phyloP scores from a whole-genome alignment of 2,113 vertebrate species.

The Aegithalos caudatus region DNA sequence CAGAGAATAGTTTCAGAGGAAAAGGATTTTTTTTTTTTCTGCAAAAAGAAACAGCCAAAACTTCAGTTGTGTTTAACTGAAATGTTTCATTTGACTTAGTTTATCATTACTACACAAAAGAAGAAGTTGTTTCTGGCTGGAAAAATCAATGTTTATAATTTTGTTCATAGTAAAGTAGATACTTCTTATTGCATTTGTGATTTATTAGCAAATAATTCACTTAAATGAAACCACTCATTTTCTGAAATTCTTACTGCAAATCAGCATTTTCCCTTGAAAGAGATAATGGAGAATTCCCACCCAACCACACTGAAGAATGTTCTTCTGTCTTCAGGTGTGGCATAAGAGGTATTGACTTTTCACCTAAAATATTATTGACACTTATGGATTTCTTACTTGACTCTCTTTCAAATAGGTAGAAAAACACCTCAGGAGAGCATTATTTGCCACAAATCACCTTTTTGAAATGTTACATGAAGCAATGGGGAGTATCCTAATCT shows the following conservation, averaged over 20 bases:
- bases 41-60: neutral
- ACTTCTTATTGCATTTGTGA: neutral
- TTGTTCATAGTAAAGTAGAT: neutral
- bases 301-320: neutral
- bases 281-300: neutral
- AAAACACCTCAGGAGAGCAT: neutral
- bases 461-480: neutral
- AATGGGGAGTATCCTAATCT: neutral
- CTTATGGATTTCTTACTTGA: neutral
- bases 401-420: neutral
- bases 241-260: neutral
- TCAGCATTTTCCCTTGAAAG: neutral
- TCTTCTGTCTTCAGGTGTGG: neutral
- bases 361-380: neutral
- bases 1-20: neutral
- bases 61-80: neutral
- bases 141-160: neutral
- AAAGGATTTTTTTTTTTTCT: neutral
- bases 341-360: neutral
- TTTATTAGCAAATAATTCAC: neutral
- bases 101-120: neutral
- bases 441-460: neutral
- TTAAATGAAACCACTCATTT: neutral
- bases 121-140: neutral
- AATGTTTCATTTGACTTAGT: neutral